Conservation (phyloP, 2,797 vertebrate species). For the Myotis pilosus region DNA sequence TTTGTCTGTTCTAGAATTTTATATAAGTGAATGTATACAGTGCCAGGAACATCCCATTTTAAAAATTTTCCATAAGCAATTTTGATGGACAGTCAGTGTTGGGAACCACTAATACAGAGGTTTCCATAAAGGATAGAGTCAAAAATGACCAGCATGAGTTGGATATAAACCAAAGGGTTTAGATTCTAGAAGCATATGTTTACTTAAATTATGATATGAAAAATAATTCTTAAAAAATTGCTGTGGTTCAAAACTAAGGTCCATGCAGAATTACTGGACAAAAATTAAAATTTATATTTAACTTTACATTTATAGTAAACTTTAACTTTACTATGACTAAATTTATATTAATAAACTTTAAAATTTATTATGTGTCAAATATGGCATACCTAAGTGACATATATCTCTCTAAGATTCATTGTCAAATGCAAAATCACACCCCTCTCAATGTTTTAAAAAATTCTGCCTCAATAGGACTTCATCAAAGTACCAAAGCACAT, state of each 20-base stretch:
- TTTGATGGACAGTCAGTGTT: neutral
- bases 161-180: neutral
- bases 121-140: neutral
- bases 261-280: neutral
- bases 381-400: neutral
- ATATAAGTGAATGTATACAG: neutral
- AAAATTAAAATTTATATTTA: conserved; percentile 26
- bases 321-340: neutral
- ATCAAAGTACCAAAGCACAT: neutral
- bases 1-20: no score
- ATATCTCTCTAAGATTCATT: neutral
- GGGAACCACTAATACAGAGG: neutral
- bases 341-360: neutral
- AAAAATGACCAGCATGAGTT: neutral
- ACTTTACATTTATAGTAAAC: neutral
- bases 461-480: neutral
- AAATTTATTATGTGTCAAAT: neutral
- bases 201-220: neutral
- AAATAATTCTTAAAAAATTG: conserved; percentile 19
- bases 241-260: neutral
- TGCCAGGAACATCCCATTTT: neutral
- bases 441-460: neutral
- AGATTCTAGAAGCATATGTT: neutral
- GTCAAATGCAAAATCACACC: neutral
- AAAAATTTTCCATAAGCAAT: neutral